phyloP scores from a whole-genome alignment of 2,888 invertebrate species.

The Lissocephala sabroskyi region DNA sequence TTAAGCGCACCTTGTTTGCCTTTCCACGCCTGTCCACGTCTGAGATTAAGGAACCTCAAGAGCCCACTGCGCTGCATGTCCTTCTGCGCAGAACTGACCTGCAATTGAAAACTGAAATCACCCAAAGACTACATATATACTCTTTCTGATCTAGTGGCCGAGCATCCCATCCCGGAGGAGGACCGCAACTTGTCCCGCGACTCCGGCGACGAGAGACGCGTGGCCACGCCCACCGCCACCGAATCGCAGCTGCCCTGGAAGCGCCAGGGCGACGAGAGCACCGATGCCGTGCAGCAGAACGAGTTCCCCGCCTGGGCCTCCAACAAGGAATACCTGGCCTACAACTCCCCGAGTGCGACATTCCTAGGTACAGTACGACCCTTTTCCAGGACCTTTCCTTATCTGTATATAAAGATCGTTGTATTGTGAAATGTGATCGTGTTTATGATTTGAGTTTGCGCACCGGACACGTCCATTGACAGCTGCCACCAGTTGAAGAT shows the following conservation, averaged over 20 bases:
- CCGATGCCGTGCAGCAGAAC: constrained; percentile 82
- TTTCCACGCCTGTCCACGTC: too few relatives aligned
- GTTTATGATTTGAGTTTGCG: background rate
- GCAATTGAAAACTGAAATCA: too few relatives aligned
- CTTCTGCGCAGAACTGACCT: too few relatives aligned
- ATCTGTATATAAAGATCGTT: background rate
- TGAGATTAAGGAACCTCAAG: background rate
- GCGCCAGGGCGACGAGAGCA: constrained; percentile 81
- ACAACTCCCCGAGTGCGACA: constrained; percentile 92
- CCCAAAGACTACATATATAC: too few relatives aligned
- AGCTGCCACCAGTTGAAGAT: constrained; percentile 3
- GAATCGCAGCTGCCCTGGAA: constrained; percentile 96
- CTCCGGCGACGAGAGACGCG: constrained; percentile 79
- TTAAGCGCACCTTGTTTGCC: constrained; percentile 38
- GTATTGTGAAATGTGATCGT: background rate
- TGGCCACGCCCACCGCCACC: constrained; percentile 89
- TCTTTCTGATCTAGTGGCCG: constrained; percentile 65
- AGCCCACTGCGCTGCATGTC: background rate
- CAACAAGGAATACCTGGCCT: constrained; percentile 93
- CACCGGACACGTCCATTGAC: background rate
- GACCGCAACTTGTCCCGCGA: constrained; percentile 67
- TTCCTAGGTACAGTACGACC: constrained; percentile 81
- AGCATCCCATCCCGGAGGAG: constrained; percentile 69
- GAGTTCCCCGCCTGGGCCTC: constrained; percentile 97
- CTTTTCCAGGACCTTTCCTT: background rate